phyloP scores from a whole-genome alignment of 92 coral and sea anemone genomes.

The Ricordea florida region DNA sequence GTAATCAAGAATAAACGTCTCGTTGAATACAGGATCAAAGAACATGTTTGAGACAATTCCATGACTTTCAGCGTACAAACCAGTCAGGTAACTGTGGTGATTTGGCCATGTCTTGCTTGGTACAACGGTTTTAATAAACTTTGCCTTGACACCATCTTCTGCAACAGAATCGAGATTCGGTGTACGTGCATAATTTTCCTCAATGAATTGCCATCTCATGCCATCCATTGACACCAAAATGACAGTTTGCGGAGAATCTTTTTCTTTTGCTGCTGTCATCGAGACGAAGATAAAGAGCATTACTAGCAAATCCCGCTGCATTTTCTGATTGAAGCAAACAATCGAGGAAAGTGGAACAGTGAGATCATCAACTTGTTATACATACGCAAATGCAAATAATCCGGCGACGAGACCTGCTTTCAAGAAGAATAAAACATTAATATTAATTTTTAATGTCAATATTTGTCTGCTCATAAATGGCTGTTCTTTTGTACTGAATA shows the following conservation, averaged over 20 bases:
- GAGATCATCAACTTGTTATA: no score
- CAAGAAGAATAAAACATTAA: no score
- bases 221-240: conserved; percentile 89
- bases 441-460: no score
- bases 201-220: conserved; percentile 81
- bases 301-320: no score
- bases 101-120: conserved; percentile 95
- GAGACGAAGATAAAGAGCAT: no score
- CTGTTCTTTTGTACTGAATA: no score
- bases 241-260: conserved; percentile 12
- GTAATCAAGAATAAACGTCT: conserved; percentile 65
- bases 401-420: no score
- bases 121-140: conserved; percentile 64
- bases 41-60: conserved; percentile 80
- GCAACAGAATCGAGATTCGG: conserved; percentile 73
- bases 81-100: conserved; percentile 81
- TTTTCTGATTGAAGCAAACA: no score
- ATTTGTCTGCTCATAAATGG: no score
- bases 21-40: conserved; percentile 86
- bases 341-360: no score
- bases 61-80: conserved; percentile 91
- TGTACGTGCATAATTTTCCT: conserved; percentile 48
- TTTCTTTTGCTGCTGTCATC: no score
- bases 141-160: conserved; percentile 65
- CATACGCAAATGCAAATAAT: no score